These are phyloP conservation scores for Carettochelys insculpta DNA, from an alignment of 2,113 vertebrate genomes.

Conservation along the genomic window DNA sequence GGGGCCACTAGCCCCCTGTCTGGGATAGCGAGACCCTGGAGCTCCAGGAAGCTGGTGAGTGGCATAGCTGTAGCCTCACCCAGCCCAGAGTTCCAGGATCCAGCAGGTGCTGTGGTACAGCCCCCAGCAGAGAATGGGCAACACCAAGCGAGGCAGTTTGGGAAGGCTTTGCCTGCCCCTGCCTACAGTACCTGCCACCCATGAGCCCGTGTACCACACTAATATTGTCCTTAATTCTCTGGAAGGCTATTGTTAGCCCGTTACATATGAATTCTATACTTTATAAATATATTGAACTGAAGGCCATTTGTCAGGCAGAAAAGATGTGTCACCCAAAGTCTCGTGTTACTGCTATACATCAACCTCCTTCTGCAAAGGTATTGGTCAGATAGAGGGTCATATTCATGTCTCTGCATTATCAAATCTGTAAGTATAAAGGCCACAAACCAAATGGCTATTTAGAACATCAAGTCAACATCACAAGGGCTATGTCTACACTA, in stretches of 20 bases:
- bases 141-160: too few species aligned
- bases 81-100: too few species aligned
- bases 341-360: background rate
- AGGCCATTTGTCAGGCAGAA: background rate
- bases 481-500: too few species aligned
- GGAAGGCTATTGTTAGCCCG: background rate
- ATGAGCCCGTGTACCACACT: background rate
- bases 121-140: too few species aligned
- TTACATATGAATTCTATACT: accelerated
- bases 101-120: too few species aligned
- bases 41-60: too few species aligned
- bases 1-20: too few species aligned
- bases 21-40: too few species aligned
- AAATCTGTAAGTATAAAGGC: background rate
- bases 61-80: too few species aligned
- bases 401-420: background rate
- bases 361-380: background rate
- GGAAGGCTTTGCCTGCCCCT: too few species aligned
- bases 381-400: background rate
- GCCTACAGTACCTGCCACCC: too few species aligned
- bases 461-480: background rate
- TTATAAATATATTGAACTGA: background rate
- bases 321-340: background rate
- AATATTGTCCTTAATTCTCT: background rate
- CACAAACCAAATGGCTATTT: background rate